These are phyloP conservation scores for Dromiciops gliroides DNA, from an alignment of 2,113 vertebrate species.

Conservation along the genomic window DNA sequence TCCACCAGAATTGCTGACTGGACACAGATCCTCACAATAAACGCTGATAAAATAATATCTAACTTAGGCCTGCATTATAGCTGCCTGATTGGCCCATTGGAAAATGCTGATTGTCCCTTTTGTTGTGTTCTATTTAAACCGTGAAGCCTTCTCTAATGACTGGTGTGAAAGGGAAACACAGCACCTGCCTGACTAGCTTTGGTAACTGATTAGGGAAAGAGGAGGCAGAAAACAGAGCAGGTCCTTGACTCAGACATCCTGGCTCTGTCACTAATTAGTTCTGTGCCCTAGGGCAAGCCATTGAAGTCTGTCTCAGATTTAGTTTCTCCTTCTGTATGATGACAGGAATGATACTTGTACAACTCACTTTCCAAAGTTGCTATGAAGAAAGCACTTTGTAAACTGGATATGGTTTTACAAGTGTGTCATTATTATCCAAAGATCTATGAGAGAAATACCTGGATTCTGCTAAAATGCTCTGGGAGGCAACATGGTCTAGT, in stretches of 20 bases:
- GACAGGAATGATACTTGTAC: background rate
- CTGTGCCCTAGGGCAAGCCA: background rate
- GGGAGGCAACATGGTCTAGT: background rate
- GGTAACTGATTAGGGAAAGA: slow-evolving; percentile 11
- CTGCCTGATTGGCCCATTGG: slow-evolving; percentile 57
- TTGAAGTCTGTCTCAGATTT: background rate
- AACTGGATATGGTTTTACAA: background rate
- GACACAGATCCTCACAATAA: slow-evolving; percentile 16
- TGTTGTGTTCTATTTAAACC: slow-evolving; percentile 17
- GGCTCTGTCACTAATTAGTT: background rate
- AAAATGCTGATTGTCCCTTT: slow-evolving; percentile 48
- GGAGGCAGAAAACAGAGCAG: background rate
- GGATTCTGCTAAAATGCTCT: background rate
- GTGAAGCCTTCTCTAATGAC: slow-evolving; percentile 25
- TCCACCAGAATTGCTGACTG: slow-evolving; percentile 9
- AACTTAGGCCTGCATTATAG: background rate
- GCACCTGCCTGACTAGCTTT: background rate
- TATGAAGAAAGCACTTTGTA: background rate
- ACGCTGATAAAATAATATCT: slow-evolving; percentile 52
- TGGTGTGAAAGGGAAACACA: background rate
- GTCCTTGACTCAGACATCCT: background rate
- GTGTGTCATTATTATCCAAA: background rate
- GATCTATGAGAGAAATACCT: background rate
- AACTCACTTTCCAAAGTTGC: background rate
- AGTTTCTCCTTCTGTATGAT: background rate